Base-by-base conservation (phyloP, 2,113 vertebrate genomes). In the Salminus brasiliensis region DNA sequence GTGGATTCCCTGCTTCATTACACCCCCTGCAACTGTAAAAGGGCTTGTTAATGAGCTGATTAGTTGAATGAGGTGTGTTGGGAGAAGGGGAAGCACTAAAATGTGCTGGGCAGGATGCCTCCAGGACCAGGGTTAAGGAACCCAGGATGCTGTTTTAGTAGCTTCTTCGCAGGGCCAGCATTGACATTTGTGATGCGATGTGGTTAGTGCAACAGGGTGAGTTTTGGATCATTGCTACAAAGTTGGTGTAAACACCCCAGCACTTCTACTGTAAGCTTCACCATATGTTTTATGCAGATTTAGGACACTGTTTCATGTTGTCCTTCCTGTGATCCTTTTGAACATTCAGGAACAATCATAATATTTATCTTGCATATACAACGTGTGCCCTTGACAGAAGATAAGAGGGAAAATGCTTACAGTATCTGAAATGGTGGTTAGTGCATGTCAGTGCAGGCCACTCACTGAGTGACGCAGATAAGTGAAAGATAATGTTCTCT, bases 181-280 rank as follows among this genome's bases (percentile, higher is more conserved):
- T n/a, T n/a, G n/a, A n/a, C n/a, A n/a, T n/a, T n/a, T n/a, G n/a
- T n/a, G n/a, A n/a, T n/a, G n/a, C n/a, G n/a, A n/a, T n/a, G n/a
- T n/a, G n/a, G n/a, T n/a, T 15, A 0, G 0, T 5, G 18, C 6
- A 36, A 66, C 32, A 65, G 15, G 5, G 60, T 36, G 30, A 3
- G 30, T 32, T 63, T 32, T 10, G n/a, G 30, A 7, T 65, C 62
- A 63, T 30, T 11, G n/a, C 15, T 36, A 4, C 32, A 65, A 12
- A 29, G 6, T 3, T 55, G 29, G 39, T 86, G 55, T 81, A 81
- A 83, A 83, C 83, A 75, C 71, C 77, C 34, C 68, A 76, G 32
- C 79, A 62, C 34, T 53, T 30, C 15, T 52, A 29, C 62, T 75
- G 39, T 63, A 76, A 60, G 43, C 75, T 41, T 78, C 55, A 4